phyloP scores from a whole-genome alignment of 2,113 vertebrate genomes.

The Corythornis vintsioides region DNA sequence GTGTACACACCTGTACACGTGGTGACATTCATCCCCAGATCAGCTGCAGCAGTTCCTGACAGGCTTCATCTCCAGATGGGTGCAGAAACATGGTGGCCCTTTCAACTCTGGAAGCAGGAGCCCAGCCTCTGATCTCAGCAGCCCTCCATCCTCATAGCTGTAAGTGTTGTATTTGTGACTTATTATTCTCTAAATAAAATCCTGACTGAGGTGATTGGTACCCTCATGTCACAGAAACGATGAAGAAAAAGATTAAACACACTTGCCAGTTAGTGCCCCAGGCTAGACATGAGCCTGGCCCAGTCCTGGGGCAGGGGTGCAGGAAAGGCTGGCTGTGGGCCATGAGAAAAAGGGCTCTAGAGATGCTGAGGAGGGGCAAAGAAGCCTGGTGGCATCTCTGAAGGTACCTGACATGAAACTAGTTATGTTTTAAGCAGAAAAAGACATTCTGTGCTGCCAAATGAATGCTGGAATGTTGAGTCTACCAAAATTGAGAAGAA shows the following conservation, averaged over 20 bases:
- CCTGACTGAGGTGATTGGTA: background rate
- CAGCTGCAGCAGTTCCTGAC: background rate
- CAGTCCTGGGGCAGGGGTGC: background rate
- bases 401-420: no score
- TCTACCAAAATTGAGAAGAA: fast-evolving
- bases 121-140: background rate
- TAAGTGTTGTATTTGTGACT: background rate
- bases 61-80: fast-evolving
- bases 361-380: background rate
- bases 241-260: background rate
- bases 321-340: background rate
- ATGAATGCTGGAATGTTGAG: no score
- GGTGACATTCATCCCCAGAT: background rate
- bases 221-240: background rate
- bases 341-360: background rate
- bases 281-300: background rate
- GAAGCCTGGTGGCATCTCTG: background rate
- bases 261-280: fast-evolving
- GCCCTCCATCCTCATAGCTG: no score
- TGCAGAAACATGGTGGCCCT: background rate
- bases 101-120: background rate
- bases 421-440: background rate
- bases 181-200: background rate
- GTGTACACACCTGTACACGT: fast-evolving
- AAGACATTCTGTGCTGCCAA: background rate